Base-by-base conservation (phyloP, 1,140 invertebrate species). In the Meloidogyne chitwoodi region DNA sequence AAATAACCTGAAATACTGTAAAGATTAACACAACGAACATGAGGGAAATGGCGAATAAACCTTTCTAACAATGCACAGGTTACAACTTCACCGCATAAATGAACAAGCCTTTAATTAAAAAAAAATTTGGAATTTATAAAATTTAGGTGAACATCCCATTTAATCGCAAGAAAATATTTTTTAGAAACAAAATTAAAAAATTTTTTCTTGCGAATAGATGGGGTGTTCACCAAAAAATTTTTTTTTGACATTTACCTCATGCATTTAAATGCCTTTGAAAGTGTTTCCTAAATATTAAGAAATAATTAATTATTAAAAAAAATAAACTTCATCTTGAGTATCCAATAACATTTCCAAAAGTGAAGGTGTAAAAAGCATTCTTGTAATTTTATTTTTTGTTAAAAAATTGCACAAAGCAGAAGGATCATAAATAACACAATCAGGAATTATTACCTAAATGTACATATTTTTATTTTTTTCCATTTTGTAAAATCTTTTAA, bases 81-180 rank as follows among this genome's bases (percentile, higher is more conserved):
- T 19, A 89, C 88, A 27, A 89, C 89, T 76, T 89, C 89, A 1
- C 89, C 89, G 82, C 89, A 89, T 74, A 89, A 88, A 77, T 84
- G 83, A 69, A 89, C 85, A 29, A 88, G 82, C 75, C 89, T 88
- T 80, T 56, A 84, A 81, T 34, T 24, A 68, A 63, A 48, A 16
- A 67, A 66, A 72, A 29, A 38, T n/a, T n/a, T n/a, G n/a, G n/a
- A n/a, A n/a, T n/a, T n/a, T n/a, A n/a, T n/a, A n/a, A n/a, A n/a
- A n/a, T n/a, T n/a, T n/a, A n/a, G n/a, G n/a, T n/a, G n/a, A n/a
- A n/a, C n/a, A n/a, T n/a, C n/a, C n/a, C n/a, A n/a, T n/a, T n/a
- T n/a, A n/a, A n/a, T n/a, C n/a, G n/a, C n/a, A n/a, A n/a, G n/a
- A n/a, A n/a, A n/a, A n/a, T n/a, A n/a, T n/a, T n/a, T n/a, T n/a